These are phyloP conservation scores for Notolabrus celidotus DNA, from an alignment of 2,797 vertebrate genomes.

Conservation along the genomic window DNA sequence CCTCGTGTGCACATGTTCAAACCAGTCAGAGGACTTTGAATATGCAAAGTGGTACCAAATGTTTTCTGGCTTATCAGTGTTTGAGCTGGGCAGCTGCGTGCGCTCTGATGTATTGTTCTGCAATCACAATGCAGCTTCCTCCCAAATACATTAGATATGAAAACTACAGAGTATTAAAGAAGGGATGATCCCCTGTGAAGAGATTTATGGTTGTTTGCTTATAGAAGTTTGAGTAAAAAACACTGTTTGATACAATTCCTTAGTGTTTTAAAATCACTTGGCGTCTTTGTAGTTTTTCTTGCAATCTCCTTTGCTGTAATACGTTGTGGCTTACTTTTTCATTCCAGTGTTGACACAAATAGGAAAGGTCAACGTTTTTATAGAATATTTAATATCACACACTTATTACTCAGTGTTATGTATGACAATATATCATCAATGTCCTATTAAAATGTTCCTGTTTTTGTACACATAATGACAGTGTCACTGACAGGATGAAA, in stretches of 20 bases:
- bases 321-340: slow-evolving; percentile 27
- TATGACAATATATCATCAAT: too few relatives aligned
- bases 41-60: slow-evolving; percentile 71
- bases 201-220: slow-evolving; percentile 53
- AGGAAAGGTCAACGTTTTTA: slow-evolving; percentile 19
- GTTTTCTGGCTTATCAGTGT: slow-evolving; percentile 63
- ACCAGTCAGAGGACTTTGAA: slow-evolving; percentile 61
- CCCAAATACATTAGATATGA: slow-evolving; percentile 35
- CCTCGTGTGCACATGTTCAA: slow-evolving; percentile 49
- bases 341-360: slow-evolving; percentile 4
- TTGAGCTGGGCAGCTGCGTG: slow-evolving; percentile 25
- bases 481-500: slow-evolving; percentile 1
- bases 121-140: slow-evolving; percentile 31
- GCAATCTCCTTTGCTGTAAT: slow-evolving; percentile 6
- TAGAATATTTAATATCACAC: background rate
- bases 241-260: slow-evolving; percentile 27
- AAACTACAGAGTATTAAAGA: slow-evolving; percentile 39
- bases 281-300: slow-evolving; percentile 13
- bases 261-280: slow-evolving; percentile 22
- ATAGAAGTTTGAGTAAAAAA: slow-evolving; percentile 25
- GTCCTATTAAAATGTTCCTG: background rate
- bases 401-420: background rate
- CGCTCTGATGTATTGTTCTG: slow-evolving; percentile 19
- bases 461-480: background rate
- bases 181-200: slow-evolving; percentile 33